Evolutionary conservation across 1,140 invertebrate genomes (phyloP), one percentile per base, ranked within the genome.

Genomic region (Macrostomum lignano): DNA sequence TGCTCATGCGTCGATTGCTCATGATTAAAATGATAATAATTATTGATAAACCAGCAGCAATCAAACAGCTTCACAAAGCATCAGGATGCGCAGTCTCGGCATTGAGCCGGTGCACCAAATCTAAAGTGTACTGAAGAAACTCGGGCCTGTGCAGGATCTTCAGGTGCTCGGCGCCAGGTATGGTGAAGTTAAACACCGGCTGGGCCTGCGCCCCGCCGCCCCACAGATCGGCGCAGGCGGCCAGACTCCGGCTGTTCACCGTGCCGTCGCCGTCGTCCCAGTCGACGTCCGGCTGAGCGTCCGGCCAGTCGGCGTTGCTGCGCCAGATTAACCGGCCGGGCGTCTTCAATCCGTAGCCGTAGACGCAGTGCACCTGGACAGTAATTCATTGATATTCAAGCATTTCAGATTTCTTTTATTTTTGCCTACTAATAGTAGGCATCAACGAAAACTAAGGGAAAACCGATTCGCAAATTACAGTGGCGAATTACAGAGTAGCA

Each of bases 181-280:
- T 66, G 6, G 60, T 40, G 44, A 69, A 42, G 33, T 66, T 52
- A 44, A 68, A 67, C 24, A 81, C 62, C 42, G 61, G 60, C 36
- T 67, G 63, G 36, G 66, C 66, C 45, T 72, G 71, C 33, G 49
- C 40, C 6, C 43, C 41, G 24, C 37, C 17, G 78, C 79, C 88
- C 35, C 65, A 59, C 15, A 65, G 48, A 54, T n/a, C n/a, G n/a
- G n/a, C 47, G 52, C 77, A 84, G 6, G 67, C 74, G 41, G 67
- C 54, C 7, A 82, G 61, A 38, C 75, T 81, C 37, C 72, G 62
- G 29, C 65, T 45, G 58, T 86, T 88, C 0, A 86, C 79, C 0
- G 79, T 88, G 13, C 81, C 82, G 60, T 91, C 82, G 3, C 82
- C 81, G 50, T 79, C 68, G 2, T 77, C 79, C 37, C 60, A 63